Conservation (phyloP, 2,113 vertebrate genomes). For the Bubo scandiacus region DNA sequence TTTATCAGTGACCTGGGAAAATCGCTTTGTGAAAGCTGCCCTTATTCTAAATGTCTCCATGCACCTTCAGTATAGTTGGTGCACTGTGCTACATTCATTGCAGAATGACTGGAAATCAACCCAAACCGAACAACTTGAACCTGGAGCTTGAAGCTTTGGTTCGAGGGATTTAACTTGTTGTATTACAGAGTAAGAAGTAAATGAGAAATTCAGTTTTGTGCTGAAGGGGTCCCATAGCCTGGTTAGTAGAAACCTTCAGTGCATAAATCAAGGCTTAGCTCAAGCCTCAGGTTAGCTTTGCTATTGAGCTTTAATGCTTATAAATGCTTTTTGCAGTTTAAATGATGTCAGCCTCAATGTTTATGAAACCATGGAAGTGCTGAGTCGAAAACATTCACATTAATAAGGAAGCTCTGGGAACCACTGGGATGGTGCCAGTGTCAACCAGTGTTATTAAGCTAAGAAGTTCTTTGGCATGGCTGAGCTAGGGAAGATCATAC, state of each 20-base stretch:
- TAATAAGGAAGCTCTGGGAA: slow-evolving; percentile 67
- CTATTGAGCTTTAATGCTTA: slow-evolving; percentile 45
- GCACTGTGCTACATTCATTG: neutral
- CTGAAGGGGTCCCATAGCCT: neutral
- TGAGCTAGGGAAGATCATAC: slow-evolving; percentile 33
- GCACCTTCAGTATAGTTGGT: neutral
- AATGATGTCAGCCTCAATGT: slow-evolving; percentile 66
- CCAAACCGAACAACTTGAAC: neutral
- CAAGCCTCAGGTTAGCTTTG: slow-evolving; percentile 12
- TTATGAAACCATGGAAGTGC: slow-evolving; percentile 62
- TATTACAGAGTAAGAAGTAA: neutral
- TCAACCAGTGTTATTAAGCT: slow-evolving; percentile 46
- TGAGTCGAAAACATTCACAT: slow-evolving; percentile 66
- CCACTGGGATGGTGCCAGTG: slow-evolving; percentile 58
- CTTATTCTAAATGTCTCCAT: neutral
- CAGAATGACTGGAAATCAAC: neutral
- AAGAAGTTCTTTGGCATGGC: slow-evolving; percentile 57
- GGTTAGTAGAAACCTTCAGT: neutral
- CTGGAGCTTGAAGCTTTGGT: neutral
- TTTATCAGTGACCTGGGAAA: neutral
- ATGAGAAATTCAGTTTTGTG: slow-evolving; percentile 1
- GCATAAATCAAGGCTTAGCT: slow-evolving; percentile 34
- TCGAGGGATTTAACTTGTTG: neutral
- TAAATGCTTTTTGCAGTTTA: slow-evolving; percentile 62
- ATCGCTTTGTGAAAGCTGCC: neutral